Evolutionary conservation across 2,113 vertebrate species (phyloP).

Genomic region (Mustela lutreola): DNA sequence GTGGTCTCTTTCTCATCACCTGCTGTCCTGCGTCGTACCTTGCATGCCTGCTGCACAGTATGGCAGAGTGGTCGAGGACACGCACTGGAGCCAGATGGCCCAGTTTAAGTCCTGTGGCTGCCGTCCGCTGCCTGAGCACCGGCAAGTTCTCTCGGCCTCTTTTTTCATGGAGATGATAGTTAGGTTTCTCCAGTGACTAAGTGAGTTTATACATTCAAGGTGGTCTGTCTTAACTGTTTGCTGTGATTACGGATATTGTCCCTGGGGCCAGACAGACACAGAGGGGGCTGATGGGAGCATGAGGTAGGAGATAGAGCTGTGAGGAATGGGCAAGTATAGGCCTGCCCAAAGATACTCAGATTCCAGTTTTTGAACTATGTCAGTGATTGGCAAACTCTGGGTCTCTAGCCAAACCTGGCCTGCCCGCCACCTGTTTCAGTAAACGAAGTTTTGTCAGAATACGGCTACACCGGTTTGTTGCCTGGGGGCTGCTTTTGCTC

Average conservation of each 20-base stretch:
- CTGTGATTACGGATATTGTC: background rate
- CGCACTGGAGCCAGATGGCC: background rate
- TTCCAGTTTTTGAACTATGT: background rate
- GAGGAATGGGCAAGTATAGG: background rate
- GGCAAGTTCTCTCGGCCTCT: background rate
- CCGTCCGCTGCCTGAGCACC: background rate
- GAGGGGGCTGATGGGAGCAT: background rate
- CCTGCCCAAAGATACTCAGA: background rate
- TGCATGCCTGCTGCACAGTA: background rate
- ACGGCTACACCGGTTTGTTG: background rate
- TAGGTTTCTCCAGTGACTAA: background rate
- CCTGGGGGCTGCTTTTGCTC: background rate
- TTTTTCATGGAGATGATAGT: background rate
- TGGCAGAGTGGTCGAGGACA: background rate
- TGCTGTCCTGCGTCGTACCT: background rate
- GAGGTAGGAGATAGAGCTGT: background rate
- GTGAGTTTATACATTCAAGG: background rate
- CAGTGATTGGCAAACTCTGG: background rate
- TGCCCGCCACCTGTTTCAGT: background rate
- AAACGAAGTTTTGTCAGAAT: background rate
- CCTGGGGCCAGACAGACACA: background rate
- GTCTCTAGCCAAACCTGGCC: background rate
- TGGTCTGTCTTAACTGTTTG: background rate
- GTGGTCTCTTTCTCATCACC: background rate
- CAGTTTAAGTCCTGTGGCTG: background rate